Conservation (phyloP, 2,888 invertebrate genomes). For the Zaprionus bogoriensis region DNA sequence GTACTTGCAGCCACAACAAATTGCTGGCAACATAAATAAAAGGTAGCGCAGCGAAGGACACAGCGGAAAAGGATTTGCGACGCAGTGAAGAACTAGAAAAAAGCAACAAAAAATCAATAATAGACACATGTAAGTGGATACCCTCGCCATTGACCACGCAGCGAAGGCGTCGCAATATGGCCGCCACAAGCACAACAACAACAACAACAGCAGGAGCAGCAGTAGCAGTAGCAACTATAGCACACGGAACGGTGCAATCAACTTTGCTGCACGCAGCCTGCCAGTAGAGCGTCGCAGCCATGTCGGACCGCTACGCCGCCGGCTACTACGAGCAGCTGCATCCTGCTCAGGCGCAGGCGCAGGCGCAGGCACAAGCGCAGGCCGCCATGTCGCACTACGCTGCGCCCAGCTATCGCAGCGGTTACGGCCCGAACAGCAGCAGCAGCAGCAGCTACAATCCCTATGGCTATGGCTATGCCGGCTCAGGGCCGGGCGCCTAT, state of each 20-base stretch:
- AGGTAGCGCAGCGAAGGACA: slow-evolving; percentile 47
- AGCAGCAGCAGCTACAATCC: slow-evolving; percentile 48
- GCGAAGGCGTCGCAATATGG: slow-evolving; percentile 55
- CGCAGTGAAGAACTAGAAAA: slow-evolving; percentile 8
- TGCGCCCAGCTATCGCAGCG: slow-evolving; percentile 46
- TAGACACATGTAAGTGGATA: slow-evolving; percentile 69
- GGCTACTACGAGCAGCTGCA: slow-evolving; percentile 68
- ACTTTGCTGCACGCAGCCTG: slow-evolving; percentile 46
- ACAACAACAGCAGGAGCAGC: too few relatives aligned
- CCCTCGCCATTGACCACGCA: slow-evolving; percentile 32
- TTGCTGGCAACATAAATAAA: slow-evolving; percentile 42
- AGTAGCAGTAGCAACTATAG: not conserved
- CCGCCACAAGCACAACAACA: slow-evolving; percentile 23
- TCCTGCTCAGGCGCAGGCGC: slow-evolving; percentile 31
- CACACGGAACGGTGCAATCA: slow-evolving; percentile 46
- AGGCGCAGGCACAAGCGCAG: slow-evolving; percentile 27
- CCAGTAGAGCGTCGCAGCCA: slow-evolving; percentile 27
- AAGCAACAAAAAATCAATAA: slow-evolving; percentile 61
- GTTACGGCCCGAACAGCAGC: slow-evolving; percentile 18
- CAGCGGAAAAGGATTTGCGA: slow-evolving; percentile 38
- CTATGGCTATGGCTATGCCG: slow-evolving; percentile 44
- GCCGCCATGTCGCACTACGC: slow-evolving; percentile 62
- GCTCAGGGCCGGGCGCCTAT: slow-evolving; percentile 36
- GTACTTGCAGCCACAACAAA: slow-evolving; percentile 40
- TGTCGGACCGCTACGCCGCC: slow-evolving; percentile 68